These are phyloP conservation scores for Leptura quadrifasciata DNA, from an alignment of 2,888 invertebrate genomes.

Conservation along the genomic window DNA sequence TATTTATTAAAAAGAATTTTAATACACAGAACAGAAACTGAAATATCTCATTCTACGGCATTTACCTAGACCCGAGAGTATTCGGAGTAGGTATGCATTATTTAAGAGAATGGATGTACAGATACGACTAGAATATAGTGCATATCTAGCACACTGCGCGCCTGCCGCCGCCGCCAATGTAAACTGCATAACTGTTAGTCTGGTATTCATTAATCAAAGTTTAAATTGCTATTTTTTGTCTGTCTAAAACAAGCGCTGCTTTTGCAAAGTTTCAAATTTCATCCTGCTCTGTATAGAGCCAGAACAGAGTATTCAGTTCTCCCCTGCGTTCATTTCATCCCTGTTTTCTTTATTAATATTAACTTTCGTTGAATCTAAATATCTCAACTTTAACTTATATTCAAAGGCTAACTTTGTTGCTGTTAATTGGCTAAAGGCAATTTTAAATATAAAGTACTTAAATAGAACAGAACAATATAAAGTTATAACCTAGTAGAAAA, in stretches of 20 bases:
- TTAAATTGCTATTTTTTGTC: slow-evolving; percentile 66
- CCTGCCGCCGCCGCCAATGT: slow-evolving; percentile 47
- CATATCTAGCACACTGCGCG: slow-evolving; percentile 16
- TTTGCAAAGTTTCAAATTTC: slow-evolving; percentile 65
- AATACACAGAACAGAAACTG: not conserved
- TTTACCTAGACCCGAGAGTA: not conserved
- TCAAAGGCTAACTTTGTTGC: slow-evolving; percentile 35
- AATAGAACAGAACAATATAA: not conserved
- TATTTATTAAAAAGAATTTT: not conserved
- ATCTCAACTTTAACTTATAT: slow-evolving; percentile 29
- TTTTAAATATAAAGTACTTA: not conserved
- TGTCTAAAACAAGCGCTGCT: slow-evolving; percentile 62
- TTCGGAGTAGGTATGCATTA: not conserved
- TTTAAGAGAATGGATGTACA: not conserved
- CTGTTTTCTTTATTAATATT: slow-evolving; percentile 59
- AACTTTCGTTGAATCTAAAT: slow-evolving; percentile 56
- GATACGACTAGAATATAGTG: slow-evolving; percentile 7
- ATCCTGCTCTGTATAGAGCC: slow-evolving; percentile 53
- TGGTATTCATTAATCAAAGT: slow-evolving; percentile 68
- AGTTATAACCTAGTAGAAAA: too few species aligned
- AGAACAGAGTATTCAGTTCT: slow-evolving; percentile 45
- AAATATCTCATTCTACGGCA: not conserved
- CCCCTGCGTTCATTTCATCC: slow-evolving; percentile 51
- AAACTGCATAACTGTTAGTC: slow-evolving; percentile 65
- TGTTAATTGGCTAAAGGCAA: slow-evolving; percentile 7